phyloP scores from a whole-genome alignment of 2,888 invertebrate species.

The Ariolimax columbianus region DNA sequence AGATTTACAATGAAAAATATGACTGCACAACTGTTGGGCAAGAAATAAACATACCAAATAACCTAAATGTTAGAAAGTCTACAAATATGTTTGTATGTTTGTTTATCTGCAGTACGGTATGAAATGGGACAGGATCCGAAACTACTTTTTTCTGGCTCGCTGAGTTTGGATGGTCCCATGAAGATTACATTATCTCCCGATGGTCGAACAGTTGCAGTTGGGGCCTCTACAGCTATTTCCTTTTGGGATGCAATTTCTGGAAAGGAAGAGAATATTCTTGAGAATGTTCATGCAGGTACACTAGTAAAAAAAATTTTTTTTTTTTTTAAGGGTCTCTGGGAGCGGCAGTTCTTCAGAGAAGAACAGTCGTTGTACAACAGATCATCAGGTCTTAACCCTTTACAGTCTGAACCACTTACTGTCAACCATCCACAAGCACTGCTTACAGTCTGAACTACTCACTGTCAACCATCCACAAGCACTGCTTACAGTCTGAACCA shows the following conservation, averaged over 20 bases:
- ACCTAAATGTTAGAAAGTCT: no score
- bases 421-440: no score
- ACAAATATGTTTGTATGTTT: neutral
- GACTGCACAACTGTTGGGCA: no score
- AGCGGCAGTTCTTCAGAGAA: no score
- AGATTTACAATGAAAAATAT: no score
- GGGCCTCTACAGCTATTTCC: conserved; percentile 83
- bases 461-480: no score
- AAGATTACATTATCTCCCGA: conserved; percentile 88
- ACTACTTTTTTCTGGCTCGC: conserved; percentile 84
- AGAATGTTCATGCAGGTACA: conserved; percentile 82
- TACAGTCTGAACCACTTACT: no score
- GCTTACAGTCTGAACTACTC: no score
- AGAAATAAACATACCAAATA: no score
- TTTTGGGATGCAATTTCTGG: conserved; percentile 86
- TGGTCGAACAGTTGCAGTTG: conserved; percentile 87
- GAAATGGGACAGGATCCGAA: conserved; percentile 88
- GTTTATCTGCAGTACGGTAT: conserved; percentile 85
- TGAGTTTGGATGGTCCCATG: conserved; percentile 76
- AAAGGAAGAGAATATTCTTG: conserved; percentile 84
- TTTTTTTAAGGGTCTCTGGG: neutral
- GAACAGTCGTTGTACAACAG: no score
- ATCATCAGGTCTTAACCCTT: no score
- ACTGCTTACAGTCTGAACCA: no score
- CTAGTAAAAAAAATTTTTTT: neutral